Percentiles rank a stretch among this genome's conserved stretches.
phyloP scores from a whole-genome alignment of 2,888 invertebrate genomes.

The Eristalinus aeneus region DNA sequence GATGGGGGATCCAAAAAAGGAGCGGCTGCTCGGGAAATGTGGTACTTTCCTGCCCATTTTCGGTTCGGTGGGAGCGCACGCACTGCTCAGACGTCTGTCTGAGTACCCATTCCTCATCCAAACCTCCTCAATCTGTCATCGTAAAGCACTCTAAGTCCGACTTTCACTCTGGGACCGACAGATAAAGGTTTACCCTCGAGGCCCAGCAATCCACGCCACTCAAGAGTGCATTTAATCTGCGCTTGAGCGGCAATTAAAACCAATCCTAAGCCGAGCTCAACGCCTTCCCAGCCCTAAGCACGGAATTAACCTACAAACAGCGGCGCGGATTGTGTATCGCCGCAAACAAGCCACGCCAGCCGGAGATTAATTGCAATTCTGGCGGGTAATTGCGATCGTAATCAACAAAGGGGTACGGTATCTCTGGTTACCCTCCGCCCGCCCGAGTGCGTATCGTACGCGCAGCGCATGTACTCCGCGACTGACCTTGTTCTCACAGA shows the following conservation, averaged over 20 bases:
- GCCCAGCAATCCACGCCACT: background rate
- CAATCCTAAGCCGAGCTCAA: slow-evolving; percentile 41
- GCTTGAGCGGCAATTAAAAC: slow-evolving; percentile 36
- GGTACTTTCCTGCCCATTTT: too few relatives aligned
- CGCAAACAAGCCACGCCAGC: slow-evolving; percentile 15
- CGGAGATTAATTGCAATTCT: slow-evolving; percentile 59
- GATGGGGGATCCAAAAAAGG: background rate
- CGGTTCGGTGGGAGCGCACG: too few relatives aligned
- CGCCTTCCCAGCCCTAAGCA: slow-evolving; percentile 27
- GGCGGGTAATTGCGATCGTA: slow-evolving; percentile 57
- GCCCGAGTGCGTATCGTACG: slow-evolving; percentile 32
- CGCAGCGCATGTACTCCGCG: background rate
- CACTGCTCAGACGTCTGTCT: background rate
- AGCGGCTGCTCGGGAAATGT: background rate
- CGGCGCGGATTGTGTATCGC: slow-evolving; percentile 13
- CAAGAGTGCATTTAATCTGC: slow-evolving; percentile 20
- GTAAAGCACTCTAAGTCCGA: background rate
- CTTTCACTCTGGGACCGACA: background rate
- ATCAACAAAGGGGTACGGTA: slow-evolving; percentile 21
- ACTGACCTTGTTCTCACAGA: slow-evolving; percentile 1
- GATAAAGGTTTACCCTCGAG: background rate
- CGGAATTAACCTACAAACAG: slow-evolving; percentile 57
- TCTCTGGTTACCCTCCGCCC: slow-evolving; percentile 16
- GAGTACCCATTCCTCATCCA: background rate
- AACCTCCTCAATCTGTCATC: background rate